Conservation (phyloP, 53 echinoderm and acorn worm species). For the Henricia sp. region DNA sequence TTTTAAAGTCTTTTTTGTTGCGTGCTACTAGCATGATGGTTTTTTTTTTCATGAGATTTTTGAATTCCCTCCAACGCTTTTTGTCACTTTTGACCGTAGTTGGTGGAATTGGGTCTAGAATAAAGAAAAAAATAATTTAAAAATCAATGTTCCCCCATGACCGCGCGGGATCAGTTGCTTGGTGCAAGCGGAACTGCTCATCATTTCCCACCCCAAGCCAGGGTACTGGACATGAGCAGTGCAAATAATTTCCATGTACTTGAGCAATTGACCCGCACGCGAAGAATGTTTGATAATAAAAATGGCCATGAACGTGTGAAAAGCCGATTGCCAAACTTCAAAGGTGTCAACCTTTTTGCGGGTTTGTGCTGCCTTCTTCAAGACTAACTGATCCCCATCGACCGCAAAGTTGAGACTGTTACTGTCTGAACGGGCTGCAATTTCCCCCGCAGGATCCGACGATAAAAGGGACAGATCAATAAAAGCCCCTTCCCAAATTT, state of each 20-base stretch:
- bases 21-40: no score
- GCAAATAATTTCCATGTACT: conserved; percentile 2
- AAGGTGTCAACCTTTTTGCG: conserved; percentile 3
- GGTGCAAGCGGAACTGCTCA: background rate
- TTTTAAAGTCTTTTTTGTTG: no score
- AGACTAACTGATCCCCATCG: conserved; percentile 1
- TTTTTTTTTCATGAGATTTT: no score
- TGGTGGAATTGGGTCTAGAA: no score
- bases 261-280: background rate
- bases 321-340: conserved; percentile 10
- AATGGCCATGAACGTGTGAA: conserved; percentile 2
- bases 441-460: background rate
- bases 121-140: no score
- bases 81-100: no score
- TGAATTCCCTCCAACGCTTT: no score
- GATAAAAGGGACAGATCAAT: background rate
- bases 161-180: background rate
- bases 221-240: background rate
- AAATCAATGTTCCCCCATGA: conserved; percentile 10
- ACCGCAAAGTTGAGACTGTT: background rate
- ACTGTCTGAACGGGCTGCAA: background rate
- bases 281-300: background rate
- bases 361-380: background rate
- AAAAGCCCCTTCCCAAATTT: background rate
- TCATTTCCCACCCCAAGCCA: background rate